Conservation (phyloP, 2,113 vertebrate genomes). For the Xiphophorus maculatus region DNA sequence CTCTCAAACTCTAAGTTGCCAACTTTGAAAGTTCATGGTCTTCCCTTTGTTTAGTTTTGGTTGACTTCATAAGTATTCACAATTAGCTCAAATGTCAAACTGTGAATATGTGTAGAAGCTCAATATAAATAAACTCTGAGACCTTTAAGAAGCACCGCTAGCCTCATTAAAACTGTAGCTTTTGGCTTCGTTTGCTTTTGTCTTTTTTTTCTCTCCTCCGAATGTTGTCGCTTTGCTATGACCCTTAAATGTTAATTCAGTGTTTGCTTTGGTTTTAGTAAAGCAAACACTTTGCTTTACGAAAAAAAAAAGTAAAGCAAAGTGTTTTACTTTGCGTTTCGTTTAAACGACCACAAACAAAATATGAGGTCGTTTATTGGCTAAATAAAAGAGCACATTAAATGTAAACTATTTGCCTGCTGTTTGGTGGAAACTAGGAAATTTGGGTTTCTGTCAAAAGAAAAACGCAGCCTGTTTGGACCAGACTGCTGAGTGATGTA, state of each 20-base stretch:
- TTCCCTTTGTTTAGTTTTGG: neutral
- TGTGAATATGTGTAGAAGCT: neutral
- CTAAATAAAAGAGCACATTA: neutral
- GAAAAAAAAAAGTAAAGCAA: too few species aligned
- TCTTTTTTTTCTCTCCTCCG: neutral
- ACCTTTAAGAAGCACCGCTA: neutral
- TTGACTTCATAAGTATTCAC: neutral
- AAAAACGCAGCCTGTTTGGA: neutral
- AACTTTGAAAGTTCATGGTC: too few species aligned
- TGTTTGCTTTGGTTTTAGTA: conserved; percentile 6
- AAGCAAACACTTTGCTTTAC: too few species aligned
- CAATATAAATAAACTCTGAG: neutral
- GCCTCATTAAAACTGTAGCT: neutral
- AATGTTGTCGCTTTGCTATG: neutral
- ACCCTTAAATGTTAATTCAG: neutral
- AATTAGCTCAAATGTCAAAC: neutral
- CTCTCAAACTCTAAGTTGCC: too few species aligned
- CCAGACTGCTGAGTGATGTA: neutral
- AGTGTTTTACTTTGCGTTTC: too few species aligned
- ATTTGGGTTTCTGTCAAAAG: conserved; percentile 12
- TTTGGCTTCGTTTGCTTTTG: neutral
- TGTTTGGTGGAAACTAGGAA: neutral
- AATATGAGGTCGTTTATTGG: neutral
- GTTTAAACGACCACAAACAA: too few species aligned
- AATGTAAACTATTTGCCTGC: neutral